Evolutionary conservation across 2,113 vertebrate genomes (phyloP).

Genomic region (Oostethus manadensis): DNA sequence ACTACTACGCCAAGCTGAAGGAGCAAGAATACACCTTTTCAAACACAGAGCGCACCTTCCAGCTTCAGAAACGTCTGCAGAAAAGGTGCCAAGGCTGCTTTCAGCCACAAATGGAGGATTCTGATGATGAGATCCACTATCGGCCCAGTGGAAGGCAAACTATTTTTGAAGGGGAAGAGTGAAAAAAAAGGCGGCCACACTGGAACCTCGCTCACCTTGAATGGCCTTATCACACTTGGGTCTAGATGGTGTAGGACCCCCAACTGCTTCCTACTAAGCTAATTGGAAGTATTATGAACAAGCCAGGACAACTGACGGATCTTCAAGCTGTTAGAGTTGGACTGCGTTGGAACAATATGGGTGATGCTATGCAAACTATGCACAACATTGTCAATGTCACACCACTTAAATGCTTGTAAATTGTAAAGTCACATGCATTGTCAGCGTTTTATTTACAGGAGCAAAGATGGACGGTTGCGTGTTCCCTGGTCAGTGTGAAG

Average conservation of each 20-base stretch:
- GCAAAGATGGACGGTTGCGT: too few species aligned
- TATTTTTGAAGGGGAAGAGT: constrained; percentile 15
- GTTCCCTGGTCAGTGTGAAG: constrained; percentile 1
- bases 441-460: too few species aligned
- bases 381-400: too few species aligned
- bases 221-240: constrained; percentile 43
- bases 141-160: constrained; percentile 36
- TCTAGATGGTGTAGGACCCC: constrained; percentile 24
- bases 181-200: constrained; percentile 2
- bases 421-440: too few species aligned
- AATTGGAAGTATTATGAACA: constrained; percentile 20
- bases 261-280: constrained; percentile 28
- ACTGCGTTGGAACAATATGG: neutral
- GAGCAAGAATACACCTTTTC: constrained; percentile 73
- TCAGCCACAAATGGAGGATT: constrained; percentile 40
- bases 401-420: too few species aligned
- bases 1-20: constrained; percentile 84
- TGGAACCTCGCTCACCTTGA: constrained; percentile 24
- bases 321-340: constrained; percentile 45
- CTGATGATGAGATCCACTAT: constrained; percentile 52
- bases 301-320: constrained; percentile 15
- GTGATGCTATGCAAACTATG: neutral
- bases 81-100: constrained; percentile 63
- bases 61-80: constrained; percentile 64
- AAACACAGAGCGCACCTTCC: constrained; percentile 66